A percentile compares a stretch with the other conserved stretches of the same genome.
Conservation (phyloP, 2,888 invertebrate species). For the Chelonus formosanus region DNA sequence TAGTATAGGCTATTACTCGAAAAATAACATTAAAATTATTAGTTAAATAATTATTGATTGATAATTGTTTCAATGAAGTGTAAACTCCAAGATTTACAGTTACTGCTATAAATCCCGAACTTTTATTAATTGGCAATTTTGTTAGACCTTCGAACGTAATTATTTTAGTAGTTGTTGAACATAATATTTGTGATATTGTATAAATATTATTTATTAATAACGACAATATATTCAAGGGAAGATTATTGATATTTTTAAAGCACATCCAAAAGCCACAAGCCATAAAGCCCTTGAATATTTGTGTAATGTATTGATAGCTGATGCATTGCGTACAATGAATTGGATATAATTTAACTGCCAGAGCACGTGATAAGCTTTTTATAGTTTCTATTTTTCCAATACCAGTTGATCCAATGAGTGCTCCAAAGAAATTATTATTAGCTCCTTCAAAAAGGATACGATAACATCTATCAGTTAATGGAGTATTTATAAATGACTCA, state of each 20-base stretch:
- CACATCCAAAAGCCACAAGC: conserved; percentile 71
- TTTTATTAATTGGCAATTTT: conserved; percentile 69
- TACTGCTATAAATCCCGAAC: conserved; percentile 71
- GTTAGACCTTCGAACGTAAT: conserved; percentile 68
- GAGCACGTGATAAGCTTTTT: conserved; percentile 68
- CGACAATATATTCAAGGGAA: conserved; percentile 68
- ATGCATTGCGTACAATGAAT: conserved; percentile 69
- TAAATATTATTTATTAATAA: conserved; percentile 69
- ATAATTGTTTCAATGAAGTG: conserved; percentile 47
- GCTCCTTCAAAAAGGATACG: conserved; percentile 71
- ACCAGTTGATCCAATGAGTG: conserved; percentile 66
- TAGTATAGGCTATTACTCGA: conserved; percentile 71
- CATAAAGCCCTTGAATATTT: conserved; percentile 69
- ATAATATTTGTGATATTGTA: conserved; percentile 66
- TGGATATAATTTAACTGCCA: conserved; percentile 69
- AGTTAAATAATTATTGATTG: conserved; percentile 67
- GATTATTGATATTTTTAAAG: conserved; percentile 70
- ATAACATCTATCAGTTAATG: conserved; percentile 68
- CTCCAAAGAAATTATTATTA: conserved; percentile 67
- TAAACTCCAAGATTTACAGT: conserved; percentile 67
- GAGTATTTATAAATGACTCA: conserved; percentile 64
- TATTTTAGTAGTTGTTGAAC: conserved; percentile 48
- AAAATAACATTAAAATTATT: conserved; percentile 71
- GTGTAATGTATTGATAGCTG: conserved; percentile 40
- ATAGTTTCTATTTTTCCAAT: conserved; percentile 69